phyloP scores from a whole-genome alignment of 2,797 vertebrate species.

The Myotis daubentonii region DNA sequence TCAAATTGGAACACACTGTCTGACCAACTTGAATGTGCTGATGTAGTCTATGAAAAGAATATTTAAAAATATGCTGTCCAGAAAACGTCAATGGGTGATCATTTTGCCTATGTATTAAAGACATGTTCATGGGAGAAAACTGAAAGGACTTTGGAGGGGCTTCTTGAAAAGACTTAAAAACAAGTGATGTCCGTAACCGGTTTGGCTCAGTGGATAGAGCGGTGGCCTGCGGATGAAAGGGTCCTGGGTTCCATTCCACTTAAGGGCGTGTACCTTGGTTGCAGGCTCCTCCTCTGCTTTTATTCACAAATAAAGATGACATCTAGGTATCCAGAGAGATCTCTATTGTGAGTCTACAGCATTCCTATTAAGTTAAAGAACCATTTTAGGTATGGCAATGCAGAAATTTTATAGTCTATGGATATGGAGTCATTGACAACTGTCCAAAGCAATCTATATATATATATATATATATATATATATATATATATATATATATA shows the following conservation, averaged over 20 bases:
- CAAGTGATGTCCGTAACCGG: background rate
- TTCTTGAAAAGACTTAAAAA: constrained; percentile 26
- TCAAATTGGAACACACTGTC: background rate
- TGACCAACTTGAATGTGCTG: background rate
- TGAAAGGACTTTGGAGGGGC: background rate
- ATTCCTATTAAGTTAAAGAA: background rate
- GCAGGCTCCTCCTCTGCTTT: background rate
- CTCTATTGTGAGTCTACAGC: background rate
- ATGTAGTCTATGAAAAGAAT: background rate
- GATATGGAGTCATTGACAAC: background rate
- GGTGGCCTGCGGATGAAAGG: too few species aligned
- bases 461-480: too few species aligned
- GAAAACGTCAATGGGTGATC: background rate
- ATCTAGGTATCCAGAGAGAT: background rate
- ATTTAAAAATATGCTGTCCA: background rate
- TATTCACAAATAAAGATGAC: background rate
- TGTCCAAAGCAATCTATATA: background rate
- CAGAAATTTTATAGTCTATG: constrained; percentile 8
- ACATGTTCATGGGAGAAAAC: background rate
- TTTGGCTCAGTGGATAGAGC: too few species aligned
- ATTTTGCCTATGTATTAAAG: background rate
- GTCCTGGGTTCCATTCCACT: too few species aligned
- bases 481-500: too few species aligned
- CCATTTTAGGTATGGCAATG: background rate
- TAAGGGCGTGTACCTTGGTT: too few species aligned